Conservation (phyloP, 2,113 vertebrate genomes). For the Numenius arquata region DNA sequence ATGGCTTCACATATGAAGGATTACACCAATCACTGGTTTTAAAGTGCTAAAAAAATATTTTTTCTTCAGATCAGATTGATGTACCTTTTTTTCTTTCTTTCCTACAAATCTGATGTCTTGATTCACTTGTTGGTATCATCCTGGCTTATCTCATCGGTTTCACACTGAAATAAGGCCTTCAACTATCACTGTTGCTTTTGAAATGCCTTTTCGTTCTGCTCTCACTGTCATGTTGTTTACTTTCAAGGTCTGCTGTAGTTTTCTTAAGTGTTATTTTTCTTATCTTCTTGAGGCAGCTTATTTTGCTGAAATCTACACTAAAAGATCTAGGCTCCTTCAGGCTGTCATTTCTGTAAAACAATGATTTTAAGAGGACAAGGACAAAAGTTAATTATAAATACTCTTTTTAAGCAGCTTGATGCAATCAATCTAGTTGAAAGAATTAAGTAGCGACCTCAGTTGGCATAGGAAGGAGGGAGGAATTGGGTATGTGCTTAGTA, state of each 20-base stretch:
- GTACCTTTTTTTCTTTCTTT: background rate
- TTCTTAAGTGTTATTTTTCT: background rate
- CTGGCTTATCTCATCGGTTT: background rate
- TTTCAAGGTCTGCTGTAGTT: background rate
- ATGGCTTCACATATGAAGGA: background rate
- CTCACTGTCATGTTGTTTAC: background rate
- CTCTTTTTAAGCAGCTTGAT: background rate
- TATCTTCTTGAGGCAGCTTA: background rate
- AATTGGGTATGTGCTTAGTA: background rate
- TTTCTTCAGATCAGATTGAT: background rate
- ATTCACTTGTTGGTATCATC: background rate
- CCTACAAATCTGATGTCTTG: background rate
- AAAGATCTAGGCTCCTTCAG: background rate
- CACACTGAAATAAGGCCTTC: background rate
- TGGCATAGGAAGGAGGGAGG: background rate
- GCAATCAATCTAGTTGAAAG: background rate
- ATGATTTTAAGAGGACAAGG: background rate
- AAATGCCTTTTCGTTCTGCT: background rate
- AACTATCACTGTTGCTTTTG: background rate
- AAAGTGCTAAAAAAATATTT: background rate
- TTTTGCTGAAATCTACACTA: background rate
- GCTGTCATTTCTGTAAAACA: background rate
- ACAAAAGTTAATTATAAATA: background rate
- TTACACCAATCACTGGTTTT: background rate
- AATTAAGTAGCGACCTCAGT: background rate